Evolutionary conservation across 2,888 invertebrate species (phyloP), one percentile per base, ranked within the genome.

Genomic region (Toxonevra muliebris): DNA sequence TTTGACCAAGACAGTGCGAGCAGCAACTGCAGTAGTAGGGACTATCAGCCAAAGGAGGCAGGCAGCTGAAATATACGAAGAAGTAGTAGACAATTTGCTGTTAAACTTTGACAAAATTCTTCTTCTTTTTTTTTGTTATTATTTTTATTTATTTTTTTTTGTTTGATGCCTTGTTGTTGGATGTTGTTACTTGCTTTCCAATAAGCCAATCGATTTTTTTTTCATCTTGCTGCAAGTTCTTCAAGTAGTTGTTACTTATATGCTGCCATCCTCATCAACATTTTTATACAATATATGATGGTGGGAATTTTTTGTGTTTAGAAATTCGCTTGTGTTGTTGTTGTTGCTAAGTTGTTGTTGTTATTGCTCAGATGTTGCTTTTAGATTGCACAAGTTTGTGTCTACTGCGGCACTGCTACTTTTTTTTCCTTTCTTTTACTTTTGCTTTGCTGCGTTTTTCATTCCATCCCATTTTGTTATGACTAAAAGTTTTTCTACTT

Each of bases 401-500:
- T 50, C 40, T 1, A 2, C 48, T 15, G 30, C 40, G 30, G 1
- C 7, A 13, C 11, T 20, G 42, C 13, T 15, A 52, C 5, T 53
- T 42, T 2, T 19, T 10, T 13, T 40, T 12, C 40, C 40, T 10
- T 40, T 57, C 40, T 20, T 19, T 57, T 13, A 1, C 17, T 5
- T 7, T 5, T 1, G 1, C 19, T 12, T 9, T 10, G n/a, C 17
- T 10, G 15, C 8, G n/a, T 48, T 17, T 40, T 48, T 43, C 10
- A 40, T 11, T 12, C 15, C 11, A 20, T 1, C 15, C 9, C 12
- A 12, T 60, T 11, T n/a, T 1, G 8, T 30, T 48, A 7, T 30
- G 11, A 0, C 11, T 40, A 12, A 9, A 40, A 45, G 12, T 52
- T 77, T 71, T 72, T 71, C 9, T 7, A 2, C 17, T 15, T 61